These are phyloP conservation scores for Trichechus manatus DNA, from an alignment of 2,113 vertebrate genomes.

Conservation along the genomic window DNA sequence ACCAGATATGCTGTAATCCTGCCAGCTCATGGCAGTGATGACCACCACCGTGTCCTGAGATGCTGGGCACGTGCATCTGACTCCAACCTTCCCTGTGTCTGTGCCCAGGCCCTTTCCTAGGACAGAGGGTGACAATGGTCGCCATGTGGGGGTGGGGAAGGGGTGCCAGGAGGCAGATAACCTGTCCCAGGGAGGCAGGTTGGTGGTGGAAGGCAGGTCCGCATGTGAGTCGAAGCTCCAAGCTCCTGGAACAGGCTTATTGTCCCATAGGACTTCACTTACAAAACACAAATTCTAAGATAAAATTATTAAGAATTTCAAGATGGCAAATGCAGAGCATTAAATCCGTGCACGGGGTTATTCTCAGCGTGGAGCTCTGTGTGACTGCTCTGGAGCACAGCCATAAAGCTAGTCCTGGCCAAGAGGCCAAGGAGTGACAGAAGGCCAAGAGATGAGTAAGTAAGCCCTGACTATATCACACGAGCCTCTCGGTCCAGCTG, in stretches of 20 bases:
- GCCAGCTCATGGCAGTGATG: background rate
- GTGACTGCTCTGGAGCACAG: background rate
- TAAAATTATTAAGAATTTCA: background rate
- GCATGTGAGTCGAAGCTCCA: background rate
- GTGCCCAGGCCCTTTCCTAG: background rate
- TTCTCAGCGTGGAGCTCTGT: background rate
- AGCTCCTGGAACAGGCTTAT: rapidly evolving
- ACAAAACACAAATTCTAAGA: background rate
- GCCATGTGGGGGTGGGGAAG: background rate
- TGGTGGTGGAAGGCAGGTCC: background rate
- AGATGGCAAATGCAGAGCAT: background rate
- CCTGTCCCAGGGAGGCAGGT: background rate
- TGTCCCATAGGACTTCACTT: background rate
- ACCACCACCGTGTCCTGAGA: too few relatives aligned
- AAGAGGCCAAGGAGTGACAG: background rate
- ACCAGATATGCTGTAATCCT: background rate
- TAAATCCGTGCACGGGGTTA: background rate
- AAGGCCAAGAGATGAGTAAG: background rate
- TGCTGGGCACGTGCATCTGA: background rate
- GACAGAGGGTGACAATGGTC: background rate
- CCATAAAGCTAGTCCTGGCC: background rate
- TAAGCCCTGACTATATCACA: background rate
- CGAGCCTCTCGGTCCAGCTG: background rate
- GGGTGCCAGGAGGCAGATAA: background rate
- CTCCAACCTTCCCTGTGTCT: background rate